Evolutionary conservation across 2,888 invertebrate genomes (phyloP), one percentile per base, ranked within the genome.

Genomic region (Pseudococcus jackbeardsleyi): DNA sequence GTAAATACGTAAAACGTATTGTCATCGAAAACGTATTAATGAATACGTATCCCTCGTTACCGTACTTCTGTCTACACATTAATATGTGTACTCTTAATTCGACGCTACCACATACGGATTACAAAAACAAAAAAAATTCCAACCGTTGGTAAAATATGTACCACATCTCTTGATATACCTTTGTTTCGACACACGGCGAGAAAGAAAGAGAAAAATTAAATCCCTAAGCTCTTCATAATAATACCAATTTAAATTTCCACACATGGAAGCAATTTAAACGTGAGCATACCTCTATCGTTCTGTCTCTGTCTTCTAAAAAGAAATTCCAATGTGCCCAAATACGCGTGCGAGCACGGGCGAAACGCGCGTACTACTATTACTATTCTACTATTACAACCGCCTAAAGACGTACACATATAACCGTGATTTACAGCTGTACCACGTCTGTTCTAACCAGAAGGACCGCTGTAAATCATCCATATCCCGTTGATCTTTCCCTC

Each of bases 351-450:
- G 79, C 79, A 82, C 79, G 19, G 79, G 46, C 79, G 46, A 11
- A 46, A 82, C 19, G 79, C 79, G 79, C 79, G 79, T 82, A 82
- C 79, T 82, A 82, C 79, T 82, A 82, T 82, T 82, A 82, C 79
- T 82, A 82, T 82, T 82, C 46, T 46, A 82, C 79, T 82, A 82
- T 82, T 82, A 82, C 79, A 82, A 82, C 26, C 79, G 79, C 79
- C 79, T n/a, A 19, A 82, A 82, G 79, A 85, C 39, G 22, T 39
- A 85, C 48, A 86, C 64, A 54, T 86, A 86, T 46, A 86, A 86
- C 86, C 48, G 68, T 86, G 68, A 86, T 86, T 86, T 86, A 86
- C 86, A 86, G 68, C 86, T 86, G 86, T 46, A 82, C 72, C 68
- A 42, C 46, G 68, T 86, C 86, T 86, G 72, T 86, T 86, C 72